Evolutionary conservation across 2,797 vertebrate genomes (phyloP).

Genomic region (Cercopithecus mitis): DNA sequence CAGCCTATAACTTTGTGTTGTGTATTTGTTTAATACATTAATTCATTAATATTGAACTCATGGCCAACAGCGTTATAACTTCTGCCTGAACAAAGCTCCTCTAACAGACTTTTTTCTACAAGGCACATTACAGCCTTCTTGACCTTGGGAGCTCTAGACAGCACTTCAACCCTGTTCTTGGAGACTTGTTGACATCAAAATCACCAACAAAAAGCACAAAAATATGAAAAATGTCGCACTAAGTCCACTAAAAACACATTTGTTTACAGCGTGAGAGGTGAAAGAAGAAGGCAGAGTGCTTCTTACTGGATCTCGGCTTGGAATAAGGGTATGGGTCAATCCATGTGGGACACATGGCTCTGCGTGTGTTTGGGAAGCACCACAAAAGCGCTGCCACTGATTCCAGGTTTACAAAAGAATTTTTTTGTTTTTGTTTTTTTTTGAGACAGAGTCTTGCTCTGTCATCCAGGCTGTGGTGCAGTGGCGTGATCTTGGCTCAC

Average conservation of each 20-base stretch:
- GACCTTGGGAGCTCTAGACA: neutral
- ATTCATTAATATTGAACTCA: neutral
- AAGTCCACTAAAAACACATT: neutral
- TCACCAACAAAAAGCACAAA: neutral
- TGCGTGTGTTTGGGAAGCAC: rapidly evolving
- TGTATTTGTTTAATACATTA: neutral
- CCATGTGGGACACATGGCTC: rapidly evolving
- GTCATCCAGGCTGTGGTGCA: neutral
- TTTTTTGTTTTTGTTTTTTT: neutral
- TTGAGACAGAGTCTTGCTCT: neutral
- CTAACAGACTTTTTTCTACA: neutral
- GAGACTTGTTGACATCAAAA: neutral
- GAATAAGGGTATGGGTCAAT: rapidly evolving
- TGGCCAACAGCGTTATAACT: neutral
- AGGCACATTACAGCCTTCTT: too few species aligned
- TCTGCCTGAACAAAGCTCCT: neutral
- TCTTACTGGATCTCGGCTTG: neutral
- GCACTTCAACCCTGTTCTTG: too few species aligned
- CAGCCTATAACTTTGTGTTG: neutral
- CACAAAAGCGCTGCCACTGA: neutral
- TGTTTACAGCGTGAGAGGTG: neutral
- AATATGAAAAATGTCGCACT: neutral
- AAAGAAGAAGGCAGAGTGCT: neutral
- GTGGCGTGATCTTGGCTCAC: neutral
- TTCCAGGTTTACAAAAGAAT: neutral